phyloP scores from a whole-genome alignment of 1,140 invertebrate genomes.

The Drosophila truncata region DNA sequence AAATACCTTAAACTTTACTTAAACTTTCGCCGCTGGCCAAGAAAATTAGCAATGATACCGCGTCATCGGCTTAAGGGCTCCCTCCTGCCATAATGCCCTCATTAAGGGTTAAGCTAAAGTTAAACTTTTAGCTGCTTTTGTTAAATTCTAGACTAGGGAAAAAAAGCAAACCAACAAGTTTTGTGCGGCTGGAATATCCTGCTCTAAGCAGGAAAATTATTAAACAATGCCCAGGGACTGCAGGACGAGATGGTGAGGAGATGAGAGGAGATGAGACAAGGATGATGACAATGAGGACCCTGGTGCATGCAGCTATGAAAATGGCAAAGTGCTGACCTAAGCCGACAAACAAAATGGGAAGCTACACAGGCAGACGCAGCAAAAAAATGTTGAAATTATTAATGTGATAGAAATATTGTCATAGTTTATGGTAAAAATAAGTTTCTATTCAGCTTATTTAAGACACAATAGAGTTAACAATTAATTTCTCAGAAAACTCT shows the following conservation, averaged over 20 bases:
- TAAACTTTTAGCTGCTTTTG: constrained; percentile 31
- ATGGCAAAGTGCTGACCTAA: constrained; percentile 69
- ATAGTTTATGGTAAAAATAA: background rate
- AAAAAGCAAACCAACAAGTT: constrained; percentile 36
- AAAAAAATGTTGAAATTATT: constrained; percentile 4
- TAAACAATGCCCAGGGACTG: constrained; percentile 65
- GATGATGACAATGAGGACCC: constrained; percentile 53
- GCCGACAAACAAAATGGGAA: constrained; percentile 59
- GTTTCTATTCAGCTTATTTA: background rate
- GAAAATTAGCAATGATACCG: constrained; percentile 50
- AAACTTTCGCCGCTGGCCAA: constrained; percentile 38
- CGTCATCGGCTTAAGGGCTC: constrained; percentile 37
- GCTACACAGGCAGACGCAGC: constrained; percentile 14
- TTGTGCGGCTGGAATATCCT: constrained; percentile 35
- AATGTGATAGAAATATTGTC: background rate
- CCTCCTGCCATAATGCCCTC: constrained; percentile 33
- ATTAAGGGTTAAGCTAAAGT: constrained; percentile 45
- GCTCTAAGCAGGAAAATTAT: constrained; percentile 69
- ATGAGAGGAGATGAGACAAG: constrained; percentile 1
- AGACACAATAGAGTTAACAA: background rate
- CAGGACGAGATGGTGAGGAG: constrained; percentile 1
- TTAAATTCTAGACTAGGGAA: constrained; percentile 14
- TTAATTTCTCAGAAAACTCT: background rate
- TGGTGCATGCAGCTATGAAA: constrained; percentile 64
- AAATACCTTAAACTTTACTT: constrained; percentile 46